Evolutionary conservation across 2,797 vertebrate genomes (phyloP), one percentile per base, ranked within the genome.

Genomic region (Perodicticus potto): DNA sequence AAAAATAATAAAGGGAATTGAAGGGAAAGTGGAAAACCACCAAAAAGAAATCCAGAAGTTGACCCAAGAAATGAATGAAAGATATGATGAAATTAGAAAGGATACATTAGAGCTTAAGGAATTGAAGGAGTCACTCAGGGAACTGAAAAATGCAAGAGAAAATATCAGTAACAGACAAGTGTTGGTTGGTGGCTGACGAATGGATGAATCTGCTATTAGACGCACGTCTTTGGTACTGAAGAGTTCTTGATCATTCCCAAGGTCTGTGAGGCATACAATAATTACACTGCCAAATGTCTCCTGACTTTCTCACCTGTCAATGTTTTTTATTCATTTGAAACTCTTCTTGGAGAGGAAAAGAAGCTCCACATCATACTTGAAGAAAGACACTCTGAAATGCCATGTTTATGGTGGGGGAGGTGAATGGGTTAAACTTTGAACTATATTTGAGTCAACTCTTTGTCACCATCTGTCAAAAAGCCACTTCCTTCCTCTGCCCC

Each of bases 251-350:
- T 53, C 85, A 81, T 87, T 84, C 74, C 45, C n/a, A 86, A 74
- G 55, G 57, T 89, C 55, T n/a, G 22, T 37, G 77, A 55, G 40
- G 10, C 20, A 27, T 34, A 63, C 0, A 76, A 16, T 91, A 53
- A 84, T 55, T 74, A 16, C 16, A 69, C 57, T 69, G 49, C 49
- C 49, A 53, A 53, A 53, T 53, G 49, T 53, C 49, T 53, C 49
- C 49, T 53, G 49, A 13, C 49, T 53, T 53, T 53, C 49, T 13
- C 49, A 53, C 49, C 49, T 53, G 49, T 53, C 49, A 53, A 45
- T 53, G 49, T 53, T 95, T 88, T 85, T 88, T 69, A 53, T 77
- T 61, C 34, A 14, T 81, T 81, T 96, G 63, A 89, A 93, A 40
- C 3, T 10, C 13, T 77, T 83, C 65, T 88, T 80, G 72, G n/a